Percentiles rank a stretch among this genome's conserved stretches.
phyloP scores from a whole-genome alignment of 2,113 vertebrate genomes.

The Ceyx cyanopectus region DNA sequence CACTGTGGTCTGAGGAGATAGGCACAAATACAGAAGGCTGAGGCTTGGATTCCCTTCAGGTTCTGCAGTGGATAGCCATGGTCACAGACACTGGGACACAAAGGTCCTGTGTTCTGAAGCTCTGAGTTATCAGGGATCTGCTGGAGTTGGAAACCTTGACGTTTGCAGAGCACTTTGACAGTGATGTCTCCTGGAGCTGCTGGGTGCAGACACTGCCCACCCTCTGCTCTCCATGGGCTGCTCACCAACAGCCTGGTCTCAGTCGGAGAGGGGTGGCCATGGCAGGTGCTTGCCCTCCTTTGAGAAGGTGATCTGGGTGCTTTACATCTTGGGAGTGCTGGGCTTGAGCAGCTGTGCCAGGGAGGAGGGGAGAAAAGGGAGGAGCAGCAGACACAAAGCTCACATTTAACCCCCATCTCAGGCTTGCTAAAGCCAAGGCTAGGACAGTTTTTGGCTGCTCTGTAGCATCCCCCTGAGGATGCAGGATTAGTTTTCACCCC shows the following conservation, averaged over 20 bases:
- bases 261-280: background rate
- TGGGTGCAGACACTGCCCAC: background rate
- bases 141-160: background rate
- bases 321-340: background rate
- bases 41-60: conserved; percentile 2
- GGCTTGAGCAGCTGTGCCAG: background rate
- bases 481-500: background rate
- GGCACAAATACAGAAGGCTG: conserved; percentile 20
- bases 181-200: background rate
- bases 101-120: background rate
- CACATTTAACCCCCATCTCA: background rate
- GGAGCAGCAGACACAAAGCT: background rate
- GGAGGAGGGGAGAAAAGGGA: background rate
- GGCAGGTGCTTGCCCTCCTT: background rate
- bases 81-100: background rate
- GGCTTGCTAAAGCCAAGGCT: background rate
- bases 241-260: background rate
- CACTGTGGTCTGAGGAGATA: conserved; percentile 21
- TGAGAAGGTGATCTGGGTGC: background rate
- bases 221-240: accelerated
- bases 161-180: background rate
- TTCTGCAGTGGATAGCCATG: background rate
- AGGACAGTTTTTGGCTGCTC: background rate
- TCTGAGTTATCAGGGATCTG: background rate
- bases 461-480: background rate